A percentile compares a stretch with the other conserved stretches of the same genome.
These are phyloP conservation scores for Eurois occulta DNA, from an alignment of 2,888 invertebrate species.

Conservation along the genomic window DNA sequence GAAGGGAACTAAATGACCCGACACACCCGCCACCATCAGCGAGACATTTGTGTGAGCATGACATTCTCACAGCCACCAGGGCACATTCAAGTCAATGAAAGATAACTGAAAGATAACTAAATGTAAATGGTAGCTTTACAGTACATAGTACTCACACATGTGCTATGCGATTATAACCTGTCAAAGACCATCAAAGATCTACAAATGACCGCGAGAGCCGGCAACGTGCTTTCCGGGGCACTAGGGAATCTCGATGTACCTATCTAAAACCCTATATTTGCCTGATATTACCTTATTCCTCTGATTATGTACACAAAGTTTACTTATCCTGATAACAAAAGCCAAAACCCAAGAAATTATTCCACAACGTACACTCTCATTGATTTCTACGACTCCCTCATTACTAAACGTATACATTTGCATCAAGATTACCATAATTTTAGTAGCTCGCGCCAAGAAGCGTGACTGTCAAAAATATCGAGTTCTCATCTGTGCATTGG, in stretches of 20 bases:
- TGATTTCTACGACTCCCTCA: constrained; percentile 18
- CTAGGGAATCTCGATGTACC: neutral
- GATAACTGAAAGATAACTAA: too few relatives aligned
- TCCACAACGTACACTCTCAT: constrained; percentile 6
- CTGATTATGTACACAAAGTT: neutral
- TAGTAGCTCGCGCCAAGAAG: constrained; percentile 32
- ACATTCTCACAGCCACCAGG: too few relatives aligned
- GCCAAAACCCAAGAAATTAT: constrained; percentile 10
- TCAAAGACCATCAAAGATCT: neutral
- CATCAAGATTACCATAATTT: constrained; percentile 40
- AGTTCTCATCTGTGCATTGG: constrained; percentile 31
- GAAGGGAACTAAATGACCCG: too few relatives aligned
- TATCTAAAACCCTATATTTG: neutral
- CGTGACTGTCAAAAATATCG: constrained; percentile 38
- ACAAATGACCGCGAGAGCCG: neutral
- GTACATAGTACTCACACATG: too few relatives aligned
- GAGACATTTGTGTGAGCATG: too few relatives aligned
- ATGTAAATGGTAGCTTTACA: too few relatives aligned
- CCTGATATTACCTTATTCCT: neutral
- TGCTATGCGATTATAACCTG: too few relatives aligned
- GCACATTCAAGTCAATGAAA: too few relatives aligned
- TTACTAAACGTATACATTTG: constrained; percentile 29
- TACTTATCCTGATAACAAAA: neutral
- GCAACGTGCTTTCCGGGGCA: neutral
- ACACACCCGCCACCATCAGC: too few relatives aligned